Conservation (phyloP, 2,888 invertebrate species). For the Graphium colonna region DNA sequence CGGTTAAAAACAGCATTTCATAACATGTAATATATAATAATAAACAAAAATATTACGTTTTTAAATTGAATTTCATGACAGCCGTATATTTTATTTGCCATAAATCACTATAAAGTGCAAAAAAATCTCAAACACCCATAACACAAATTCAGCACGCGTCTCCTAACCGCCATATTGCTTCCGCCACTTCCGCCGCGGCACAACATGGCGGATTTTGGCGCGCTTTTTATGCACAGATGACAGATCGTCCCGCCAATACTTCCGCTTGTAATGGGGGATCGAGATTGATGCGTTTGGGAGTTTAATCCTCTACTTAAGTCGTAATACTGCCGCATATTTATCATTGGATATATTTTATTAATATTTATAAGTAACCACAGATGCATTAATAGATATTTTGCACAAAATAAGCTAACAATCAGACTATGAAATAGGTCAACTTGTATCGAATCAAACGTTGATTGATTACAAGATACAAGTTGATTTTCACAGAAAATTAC, state of each 20-base stretch:
- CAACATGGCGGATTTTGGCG: slow-evolving; percentile 50
- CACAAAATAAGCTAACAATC: too few species aligned
- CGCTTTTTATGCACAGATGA: slow-evolving; percentile 47
- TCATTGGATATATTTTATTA: neutral
- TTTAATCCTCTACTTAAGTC: slow-evolving; percentile 8
- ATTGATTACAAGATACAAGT: too few species aligned
- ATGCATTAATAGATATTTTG: slow-evolving; percentile 6
- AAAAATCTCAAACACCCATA: slow-evolving; percentile 15
- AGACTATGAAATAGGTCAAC: too few species aligned
- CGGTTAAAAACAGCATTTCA: too few species aligned
- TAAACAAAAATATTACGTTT: too few species aligned
- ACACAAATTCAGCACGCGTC: slow-evolving; percentile 31
- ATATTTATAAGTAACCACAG: neutral
- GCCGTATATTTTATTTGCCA: too few species aligned
- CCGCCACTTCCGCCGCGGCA: slow-evolving; percentile 12
- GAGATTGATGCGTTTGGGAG: slow-evolving; percentile 38
- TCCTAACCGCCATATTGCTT: slow-evolving; percentile 42
- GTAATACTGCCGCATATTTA: slow-evolving; percentile 6
- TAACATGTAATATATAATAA: too few species aligned
- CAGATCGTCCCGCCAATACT: slow-evolving; percentile 55
- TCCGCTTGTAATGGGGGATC: slow-evolving; percentile 50
- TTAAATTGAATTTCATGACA: too few species aligned
- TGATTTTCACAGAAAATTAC: too few species aligned
- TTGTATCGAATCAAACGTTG: too few species aligned
- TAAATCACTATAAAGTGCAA: too few species aligned